These are phyloP conservation scores for Napeogenes sylphis DNA, from an alignment of 2,888 invertebrate genomes.

Conservation along the genomic window DNA sequence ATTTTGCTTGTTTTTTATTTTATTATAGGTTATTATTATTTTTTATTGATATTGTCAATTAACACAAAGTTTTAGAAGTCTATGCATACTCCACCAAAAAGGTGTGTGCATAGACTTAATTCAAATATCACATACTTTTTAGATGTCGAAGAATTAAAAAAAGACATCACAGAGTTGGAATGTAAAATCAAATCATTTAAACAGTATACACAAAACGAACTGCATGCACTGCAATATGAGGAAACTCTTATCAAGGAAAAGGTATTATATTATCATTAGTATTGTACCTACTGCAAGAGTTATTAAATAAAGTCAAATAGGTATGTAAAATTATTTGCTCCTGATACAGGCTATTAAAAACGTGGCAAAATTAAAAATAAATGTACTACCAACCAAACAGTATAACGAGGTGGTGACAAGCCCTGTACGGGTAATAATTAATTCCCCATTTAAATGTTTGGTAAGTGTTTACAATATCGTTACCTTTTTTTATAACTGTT, in stretches of 20 bases:
- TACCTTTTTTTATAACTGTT: conserved; percentile 3
- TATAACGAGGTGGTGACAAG: conserved; percentile 59
- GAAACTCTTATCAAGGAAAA: conserved; percentile 43
- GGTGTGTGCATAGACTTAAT: too few relatives aligned
- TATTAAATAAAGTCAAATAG: background rate
- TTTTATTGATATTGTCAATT: background rate
- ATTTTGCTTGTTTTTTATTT: background rate
- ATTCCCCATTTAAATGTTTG: conserved; percentile 56
- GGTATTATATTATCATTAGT: conserved; percentile 34
- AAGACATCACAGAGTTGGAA: conserved; percentile 53
- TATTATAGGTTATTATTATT: background rate
- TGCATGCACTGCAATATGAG: conserved; percentile 36
- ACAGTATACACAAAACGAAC: conserved; percentile 43
- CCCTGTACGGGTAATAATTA: conserved; percentile 58
- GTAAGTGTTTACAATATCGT: conserved; percentile 41
- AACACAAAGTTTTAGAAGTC: background rate
- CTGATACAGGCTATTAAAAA: conserved; percentile 11
- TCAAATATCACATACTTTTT: conserved; percentile 27
- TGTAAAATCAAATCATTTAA: conserved; percentile 49
- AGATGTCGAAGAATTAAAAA: conserved; percentile 62
- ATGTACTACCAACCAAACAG: conserved; percentile 28
- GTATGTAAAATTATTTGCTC: background rate
- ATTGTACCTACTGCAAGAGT: background rate
- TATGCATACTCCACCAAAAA: too few relatives aligned
- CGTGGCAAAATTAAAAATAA: conserved; percentile 9